Percentiles rank a stretch among this genome's conserved stretches.
Conservation (phyloP, 2,797 vertebrate genomes). For the Merluccius polli region DNA sequence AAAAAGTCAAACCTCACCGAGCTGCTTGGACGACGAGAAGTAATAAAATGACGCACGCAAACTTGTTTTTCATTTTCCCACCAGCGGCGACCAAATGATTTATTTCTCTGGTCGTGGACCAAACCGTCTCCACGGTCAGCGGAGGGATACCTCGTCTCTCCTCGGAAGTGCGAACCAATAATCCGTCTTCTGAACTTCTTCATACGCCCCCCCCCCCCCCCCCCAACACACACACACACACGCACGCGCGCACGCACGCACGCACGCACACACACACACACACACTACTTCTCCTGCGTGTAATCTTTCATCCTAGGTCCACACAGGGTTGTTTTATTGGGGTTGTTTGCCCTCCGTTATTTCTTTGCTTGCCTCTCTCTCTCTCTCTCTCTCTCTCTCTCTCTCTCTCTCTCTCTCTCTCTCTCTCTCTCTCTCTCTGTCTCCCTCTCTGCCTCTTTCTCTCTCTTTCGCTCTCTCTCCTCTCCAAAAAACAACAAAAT, state of each 20-base stretch:
- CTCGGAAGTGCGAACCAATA: not conserved
- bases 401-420: too few relatives aligned
- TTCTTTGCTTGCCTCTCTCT: too few relatives aligned
- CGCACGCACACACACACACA: conserved; percentile 1
- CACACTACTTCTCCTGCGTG: conserved; percentile 42
- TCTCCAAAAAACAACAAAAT: too few relatives aligned
- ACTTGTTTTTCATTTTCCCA: conserved; percentile 76
- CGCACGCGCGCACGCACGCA: not conserved
- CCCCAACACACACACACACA: not conserved
- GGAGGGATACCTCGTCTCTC: not conserved
- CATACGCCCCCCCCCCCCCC: not conserved
- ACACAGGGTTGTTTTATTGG: not conserved
- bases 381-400: too few relatives aligned
- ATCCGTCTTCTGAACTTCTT: conserved; percentile 62
- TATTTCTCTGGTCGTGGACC: conserved; percentile 1
- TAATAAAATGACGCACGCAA: conserved; percentile 68
- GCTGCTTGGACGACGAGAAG: conserved; percentile 67
- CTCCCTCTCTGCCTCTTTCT: too few relatives aligned
- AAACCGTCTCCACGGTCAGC: conserved; percentile 30
- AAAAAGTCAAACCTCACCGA: conserved; percentile 53
- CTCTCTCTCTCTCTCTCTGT: too few relatives aligned
- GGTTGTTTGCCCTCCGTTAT: too few relatives aligned
- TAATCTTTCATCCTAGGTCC: conserved; percentile 25
- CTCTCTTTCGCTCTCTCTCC: too few relatives aligned
- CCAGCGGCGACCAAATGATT: not conserved